phyloP scores from a whole-genome alignment of 2,113 vertebrate genomes.

The Chloropsis hardwickii region DNA sequence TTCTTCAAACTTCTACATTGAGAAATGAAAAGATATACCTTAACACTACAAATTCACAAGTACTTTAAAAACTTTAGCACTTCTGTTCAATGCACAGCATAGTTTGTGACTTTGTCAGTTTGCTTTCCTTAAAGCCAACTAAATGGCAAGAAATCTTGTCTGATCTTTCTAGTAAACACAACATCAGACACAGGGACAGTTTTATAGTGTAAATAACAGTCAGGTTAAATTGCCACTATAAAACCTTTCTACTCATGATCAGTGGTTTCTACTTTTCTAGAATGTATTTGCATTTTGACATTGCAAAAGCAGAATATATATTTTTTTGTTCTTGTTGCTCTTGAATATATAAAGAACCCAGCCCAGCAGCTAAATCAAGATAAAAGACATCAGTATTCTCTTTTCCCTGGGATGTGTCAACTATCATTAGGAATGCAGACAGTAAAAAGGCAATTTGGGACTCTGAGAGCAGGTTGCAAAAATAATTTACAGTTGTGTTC shows the following conservation, averaged over 20 bases:
- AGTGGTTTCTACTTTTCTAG: slow-evolving; percentile 10
- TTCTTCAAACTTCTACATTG: not conserved
- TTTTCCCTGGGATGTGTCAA: slow-evolving; percentile 43
- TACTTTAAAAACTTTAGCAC: not conserved
- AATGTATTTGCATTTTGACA: not conserved
- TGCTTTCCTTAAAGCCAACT: not conserved
- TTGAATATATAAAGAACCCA: not conserved
- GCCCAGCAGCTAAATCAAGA: slow-evolving; percentile 59
- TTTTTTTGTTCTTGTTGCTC: not conserved
- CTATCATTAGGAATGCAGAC: slow-evolving; percentile 62
- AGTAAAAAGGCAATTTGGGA: slow-evolving; percentile 68
- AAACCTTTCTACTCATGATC: not conserved
- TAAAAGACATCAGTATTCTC: slow-evolving; percentile 37
- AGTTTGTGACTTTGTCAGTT: slow-evolving; percentile 17
- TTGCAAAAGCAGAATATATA: not conserved
- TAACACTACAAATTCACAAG: not conserved
- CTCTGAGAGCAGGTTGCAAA: slow-evolving; percentile 61
- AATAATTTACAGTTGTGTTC: slow-evolving; percentile 70
- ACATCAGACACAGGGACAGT: not conserved
- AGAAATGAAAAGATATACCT: not conserved
- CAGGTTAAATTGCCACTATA: slow-evolving; percentile 42
- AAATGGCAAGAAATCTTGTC: not conserved
- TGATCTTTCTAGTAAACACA: slow-evolving; percentile 15
- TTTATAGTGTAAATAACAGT: slow-evolving; percentile 40
- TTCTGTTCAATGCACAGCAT: not conserved